Evolutionary conservation across 2,888 invertebrate species (phyloP).

Genomic region (Drosophila tripunctata): DNA sequence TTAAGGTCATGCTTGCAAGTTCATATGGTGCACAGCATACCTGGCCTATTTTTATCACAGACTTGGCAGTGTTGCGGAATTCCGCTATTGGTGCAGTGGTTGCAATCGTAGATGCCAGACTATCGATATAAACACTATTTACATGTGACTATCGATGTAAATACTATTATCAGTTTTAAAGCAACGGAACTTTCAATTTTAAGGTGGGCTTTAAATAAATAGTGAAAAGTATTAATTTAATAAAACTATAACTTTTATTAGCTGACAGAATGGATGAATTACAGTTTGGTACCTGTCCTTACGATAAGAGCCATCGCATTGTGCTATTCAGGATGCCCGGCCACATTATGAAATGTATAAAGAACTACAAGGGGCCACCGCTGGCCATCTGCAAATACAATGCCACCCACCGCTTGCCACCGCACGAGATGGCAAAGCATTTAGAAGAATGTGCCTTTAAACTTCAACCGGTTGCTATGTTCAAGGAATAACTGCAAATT

Average conservation of each 20-base stretch:
- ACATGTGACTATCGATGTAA: neutral
- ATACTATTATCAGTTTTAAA: slow-evolving; percentile 5
- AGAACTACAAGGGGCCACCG: slow-evolving; percentile 64
- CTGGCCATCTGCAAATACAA: slow-evolving; percentile 81
- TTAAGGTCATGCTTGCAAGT: too few species aligned
- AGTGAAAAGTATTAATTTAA: neutral
- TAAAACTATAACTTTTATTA: neutral
- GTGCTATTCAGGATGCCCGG: slow-evolving; percentile 48
- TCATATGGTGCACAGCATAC: too few species aligned
- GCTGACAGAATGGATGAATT: slow-evolving; percentile 35
- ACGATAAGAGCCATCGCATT: slow-evolving; percentile 51
- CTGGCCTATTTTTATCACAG: neutral
- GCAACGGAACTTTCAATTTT: slow-evolving; percentile 42
- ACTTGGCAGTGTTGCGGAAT: neutral
- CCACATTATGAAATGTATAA: slow-evolving; percentile 58
- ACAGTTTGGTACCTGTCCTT: slow-evolving; percentile 54
- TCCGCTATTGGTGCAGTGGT: neutral
- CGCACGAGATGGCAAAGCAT: slow-evolving; percentile 70
- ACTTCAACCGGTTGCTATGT: too few species aligned
- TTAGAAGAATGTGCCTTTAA: slow-evolving; percentile 71
- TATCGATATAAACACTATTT: neutral
- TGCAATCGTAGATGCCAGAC: neutral
- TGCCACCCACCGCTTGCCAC: slow-evolving; percentile 79
- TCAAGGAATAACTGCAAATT: too few species aligned
- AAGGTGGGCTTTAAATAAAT: neutral